phyloP scores from a whole-genome alignment of 2,797 vertebrate species.

The Argyrosomus regius region DNA sequence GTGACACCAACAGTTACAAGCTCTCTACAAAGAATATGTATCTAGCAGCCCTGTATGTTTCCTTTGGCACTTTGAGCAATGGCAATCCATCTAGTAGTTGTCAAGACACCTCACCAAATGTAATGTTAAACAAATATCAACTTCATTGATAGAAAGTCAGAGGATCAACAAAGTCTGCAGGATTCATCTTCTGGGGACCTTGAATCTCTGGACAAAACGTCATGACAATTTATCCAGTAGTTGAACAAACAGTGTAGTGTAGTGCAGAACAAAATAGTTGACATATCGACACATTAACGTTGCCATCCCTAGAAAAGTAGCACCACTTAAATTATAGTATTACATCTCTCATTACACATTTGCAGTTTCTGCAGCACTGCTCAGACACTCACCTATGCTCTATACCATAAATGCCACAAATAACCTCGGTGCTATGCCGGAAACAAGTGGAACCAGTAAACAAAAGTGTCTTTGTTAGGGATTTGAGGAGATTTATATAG shows the following conservation, averaged over 20 bases:
- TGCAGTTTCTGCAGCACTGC: conserved; percentile 16
- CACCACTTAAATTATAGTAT: background rate
- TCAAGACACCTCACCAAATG: background rate
- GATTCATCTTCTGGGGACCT: background rate
- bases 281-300: background rate
- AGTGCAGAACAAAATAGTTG: too few relatives aligned
- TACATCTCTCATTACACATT: conserved; percentile 12
- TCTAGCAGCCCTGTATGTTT: too few relatives aligned
- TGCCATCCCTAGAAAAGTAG: background rate
- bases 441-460: conserved; percentile 76
- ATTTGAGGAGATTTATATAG: conserved; percentile 82
- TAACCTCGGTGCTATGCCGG: conserved; percentile 66
- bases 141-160: background rate
- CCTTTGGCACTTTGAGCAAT: too few relatives aligned
- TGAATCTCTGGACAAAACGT: background rate
- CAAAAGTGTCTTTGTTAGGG: conserved; percentile 83
- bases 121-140: background rate
- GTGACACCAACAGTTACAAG: background rate
- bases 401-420: conserved; percentile 58
- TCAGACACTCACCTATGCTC: conserved; percentile 10
- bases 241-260: background rate
- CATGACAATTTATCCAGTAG: background rate
- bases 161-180: background rate
- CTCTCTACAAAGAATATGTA: background rate
- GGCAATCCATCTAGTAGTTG: background rate